These are phyloP conservation scores for Nestor notabilis DNA, from an alignment of 2,113 vertebrate genomes.

Conservation along the genomic window DNA sequence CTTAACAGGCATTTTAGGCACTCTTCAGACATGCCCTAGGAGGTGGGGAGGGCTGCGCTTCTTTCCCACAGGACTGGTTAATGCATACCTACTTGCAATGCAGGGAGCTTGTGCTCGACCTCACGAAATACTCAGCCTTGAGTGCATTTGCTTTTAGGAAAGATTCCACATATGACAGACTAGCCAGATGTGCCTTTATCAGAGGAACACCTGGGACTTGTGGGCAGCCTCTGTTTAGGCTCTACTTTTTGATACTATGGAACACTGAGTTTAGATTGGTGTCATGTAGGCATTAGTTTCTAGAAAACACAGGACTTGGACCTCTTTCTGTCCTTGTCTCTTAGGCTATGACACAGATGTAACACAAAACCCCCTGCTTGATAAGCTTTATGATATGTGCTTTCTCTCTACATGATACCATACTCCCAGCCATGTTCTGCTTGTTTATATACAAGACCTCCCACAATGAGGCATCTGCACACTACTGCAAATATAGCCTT, in stretches of 20 bases:
- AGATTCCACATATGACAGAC: neutral
- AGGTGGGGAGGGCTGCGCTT: accelerated
- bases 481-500: accelerated
- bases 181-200: neutral
- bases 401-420: neutral
- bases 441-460: neutral
- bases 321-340: neutral
- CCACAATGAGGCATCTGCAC: neutral
- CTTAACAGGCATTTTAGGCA: neutral
- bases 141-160: neutral
- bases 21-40: neutral
- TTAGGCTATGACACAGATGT: neutral
- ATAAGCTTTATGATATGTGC: neutral
- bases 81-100: neutral
- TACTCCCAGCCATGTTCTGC: neutral
- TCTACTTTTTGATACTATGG: neutral
- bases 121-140: neutral
- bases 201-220: neutral
- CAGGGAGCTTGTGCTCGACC: neutral
- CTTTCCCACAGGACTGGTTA: neutral
- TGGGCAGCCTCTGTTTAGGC: neutral
- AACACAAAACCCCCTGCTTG: neutral
- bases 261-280: neutral
- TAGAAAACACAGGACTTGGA: neutral
- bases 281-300: neutral